phyloP scores from a whole-genome alignment of 2,797 vertebrate species.

The Enteromius mattozi region DNA sequence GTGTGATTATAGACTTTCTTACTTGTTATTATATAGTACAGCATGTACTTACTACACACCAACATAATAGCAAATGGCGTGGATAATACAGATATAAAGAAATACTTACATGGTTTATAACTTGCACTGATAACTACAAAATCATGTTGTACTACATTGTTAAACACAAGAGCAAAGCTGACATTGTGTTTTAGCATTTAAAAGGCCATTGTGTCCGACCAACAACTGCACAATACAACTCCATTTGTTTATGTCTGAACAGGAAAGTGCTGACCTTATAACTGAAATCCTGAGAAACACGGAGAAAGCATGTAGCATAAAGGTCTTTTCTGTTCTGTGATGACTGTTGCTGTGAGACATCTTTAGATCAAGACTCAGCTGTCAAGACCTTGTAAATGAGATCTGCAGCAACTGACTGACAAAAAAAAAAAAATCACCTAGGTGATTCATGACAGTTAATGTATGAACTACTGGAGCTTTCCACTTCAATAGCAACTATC shows the following conservation, averaged over 20 bases:
- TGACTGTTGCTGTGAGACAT: constrained; percentile 54
- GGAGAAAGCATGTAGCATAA: constrained; percentile 36
- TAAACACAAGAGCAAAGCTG: neutral
- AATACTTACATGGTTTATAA: neutral
- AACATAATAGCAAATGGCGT: neutral
- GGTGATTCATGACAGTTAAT: constrained; percentile 14
- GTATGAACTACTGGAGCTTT: constrained; percentile 4
- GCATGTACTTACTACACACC: neutral
- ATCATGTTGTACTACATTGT: neutral
- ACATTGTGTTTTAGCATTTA: constrained; percentile 20
- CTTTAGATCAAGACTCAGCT: constrained; percentile 16
- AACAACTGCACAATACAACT: constrained; percentile 46
- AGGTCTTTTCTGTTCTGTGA: constrained; percentile 41
- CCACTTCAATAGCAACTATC: constrained; percentile 22
- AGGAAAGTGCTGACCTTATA: constrained; percentile 64
- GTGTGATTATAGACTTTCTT: neutral
- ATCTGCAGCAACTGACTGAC: constrained; percentile 12
- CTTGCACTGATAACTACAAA: neutral
- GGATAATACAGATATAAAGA: neutral
- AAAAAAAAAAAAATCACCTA: neutral
- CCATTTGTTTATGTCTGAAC: constrained; percentile 49
- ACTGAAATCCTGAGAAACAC: constrained; percentile 25
- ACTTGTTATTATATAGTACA: neutral
- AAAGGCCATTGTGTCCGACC: constrained; percentile 38
- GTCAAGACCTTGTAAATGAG: constrained; percentile 21